Percentiles rank a stretch among this genome's conserved stretches.
Evolutionary conservation across 1,140 invertebrate species (phyloP).

Genomic region (Eriosoma lanigerum): DNA sequence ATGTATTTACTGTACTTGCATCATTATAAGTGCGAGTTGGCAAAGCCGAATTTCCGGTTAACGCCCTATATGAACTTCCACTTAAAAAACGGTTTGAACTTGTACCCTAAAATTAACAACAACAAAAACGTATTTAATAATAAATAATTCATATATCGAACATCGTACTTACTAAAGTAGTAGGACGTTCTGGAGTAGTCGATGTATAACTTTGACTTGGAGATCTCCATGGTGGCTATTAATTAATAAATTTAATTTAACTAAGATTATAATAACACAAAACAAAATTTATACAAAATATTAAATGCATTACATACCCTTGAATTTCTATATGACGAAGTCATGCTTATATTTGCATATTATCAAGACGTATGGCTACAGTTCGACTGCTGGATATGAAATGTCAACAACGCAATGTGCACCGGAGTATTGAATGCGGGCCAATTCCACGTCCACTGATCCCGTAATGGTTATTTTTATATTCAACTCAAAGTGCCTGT

Average conservation of each 20-base stretch:
- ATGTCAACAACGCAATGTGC: slow-evolving; percentile 52
- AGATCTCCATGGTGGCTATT: slow-evolving; percentile 46
- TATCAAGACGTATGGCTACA: slow-evolving; percentile 12
- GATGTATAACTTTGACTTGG: slow-evolving; percentile 18
- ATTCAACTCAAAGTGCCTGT: slow-evolving; percentile 44
- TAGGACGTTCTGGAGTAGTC: slow-evolving; percentile 7
- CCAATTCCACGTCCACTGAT: slow-evolving; percentile 47
- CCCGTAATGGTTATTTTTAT: slow-evolving; percentile 47
- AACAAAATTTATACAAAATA: background rate
- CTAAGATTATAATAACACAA: background rate
- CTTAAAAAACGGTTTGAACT: slow-evolving; percentile 38
- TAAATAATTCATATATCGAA: background rate
- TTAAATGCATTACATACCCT: slow-evolving; percentile 8
- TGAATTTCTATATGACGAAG: slow-evolving; percentile 44
- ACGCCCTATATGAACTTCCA: slow-evolving; percentile 33
- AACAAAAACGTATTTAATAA: background rate
- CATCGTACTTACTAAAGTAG: slow-evolving; percentile 6
- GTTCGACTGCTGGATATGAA: slow-evolving; percentile 46
- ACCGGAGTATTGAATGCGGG: slow-evolving; percentile 49
- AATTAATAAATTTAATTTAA: background rate
- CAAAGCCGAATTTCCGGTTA: slow-evolving; percentile 36
- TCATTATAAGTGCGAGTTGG: slow-evolving; percentile 25
- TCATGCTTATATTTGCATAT: slow-evolving; percentile 42
- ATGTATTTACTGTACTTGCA: slow-evolving; percentile 10
- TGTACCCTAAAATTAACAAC: background rate